phyloP scores from a whole-genome alignment of 2,888 invertebrate genomes.

The Lycocerus yunnanus region DNA sequence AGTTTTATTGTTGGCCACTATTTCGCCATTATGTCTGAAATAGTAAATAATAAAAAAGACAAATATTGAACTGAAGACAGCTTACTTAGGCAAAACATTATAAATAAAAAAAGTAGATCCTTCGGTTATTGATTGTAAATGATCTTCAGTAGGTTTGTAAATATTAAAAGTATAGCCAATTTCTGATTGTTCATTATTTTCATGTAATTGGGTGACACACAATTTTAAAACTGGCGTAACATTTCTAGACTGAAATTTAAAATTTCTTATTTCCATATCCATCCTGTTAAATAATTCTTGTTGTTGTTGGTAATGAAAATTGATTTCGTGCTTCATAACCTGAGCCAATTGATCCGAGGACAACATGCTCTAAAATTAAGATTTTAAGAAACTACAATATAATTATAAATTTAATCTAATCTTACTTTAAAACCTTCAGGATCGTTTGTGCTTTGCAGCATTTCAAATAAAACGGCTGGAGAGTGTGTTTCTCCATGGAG shows the following conservation, averaged over 20 bases:
- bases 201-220: slow-evolving; percentile 53
- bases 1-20: slow-evolving; percentile 41
- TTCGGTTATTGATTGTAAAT: slow-evolving; percentile 65
- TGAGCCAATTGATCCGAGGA: slow-evolving; percentile 55
- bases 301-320: slow-evolving; percentile 48
- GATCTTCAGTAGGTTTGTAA: slow-evolving; percentile 71
- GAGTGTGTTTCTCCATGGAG: slow-evolving; percentile 54
- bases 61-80: neutral
- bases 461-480: slow-evolving; percentile 42
- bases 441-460: slow-evolving; percentile 56
- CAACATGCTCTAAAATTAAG: slow-evolving; percentile 54
- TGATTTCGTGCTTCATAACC: slow-evolving; percentile 54
- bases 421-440: slow-evolving; percentile 57
- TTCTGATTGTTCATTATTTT: slow-evolving; percentile 29
- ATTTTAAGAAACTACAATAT: neutral
- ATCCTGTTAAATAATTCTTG: slow-evolving; percentile 39
- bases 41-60: neutral
- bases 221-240: slow-evolving; percentile 56
- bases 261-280: slow-evolving; percentile 36
- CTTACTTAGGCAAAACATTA: slow-evolving; percentile 60
- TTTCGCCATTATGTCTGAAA: slow-evolving; percentile 43
- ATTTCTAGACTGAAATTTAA: slow-evolving; percentile 43
- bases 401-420: neutral
- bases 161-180: slow-evolving; percentile 63
- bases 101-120: slow-evolving; percentile 64